Evolutionary conservation across 2,797 vertebrate genomes (phyloP).

Genomic region (Acridotheres tristis): DNA sequence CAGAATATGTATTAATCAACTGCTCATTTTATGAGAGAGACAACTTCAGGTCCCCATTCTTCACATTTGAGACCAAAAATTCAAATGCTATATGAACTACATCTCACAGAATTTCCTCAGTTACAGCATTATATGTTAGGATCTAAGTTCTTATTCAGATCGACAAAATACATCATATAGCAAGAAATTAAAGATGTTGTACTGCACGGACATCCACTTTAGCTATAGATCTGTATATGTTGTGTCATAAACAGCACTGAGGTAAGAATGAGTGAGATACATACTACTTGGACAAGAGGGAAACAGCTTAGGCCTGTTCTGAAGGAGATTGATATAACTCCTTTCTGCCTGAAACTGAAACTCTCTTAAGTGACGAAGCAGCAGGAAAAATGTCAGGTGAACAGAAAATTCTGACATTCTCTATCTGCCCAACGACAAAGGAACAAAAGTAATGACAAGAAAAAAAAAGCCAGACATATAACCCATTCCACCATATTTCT

Average conservation of each 20-base stretch:
- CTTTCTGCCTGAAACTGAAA: slow-evolving; percentile 30
- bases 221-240: neutral
- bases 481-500: neutral
- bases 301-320: neutral
- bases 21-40: neutral
- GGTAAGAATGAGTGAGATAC: neutral
- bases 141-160: neutral
- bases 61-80: neutral
- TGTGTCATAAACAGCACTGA: neutral
- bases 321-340: slow-evolving; percentile 58
- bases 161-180: neutral
- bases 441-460: neutral
- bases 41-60: neutral
- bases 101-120: neutral
- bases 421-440: neutral
- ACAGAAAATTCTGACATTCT: neutral
- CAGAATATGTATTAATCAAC: neutral
- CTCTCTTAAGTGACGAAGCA: slow-evolving; percentile 2
- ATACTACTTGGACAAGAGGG: neutral
- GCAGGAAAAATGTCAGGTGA: slow-evolving; percentile 7
- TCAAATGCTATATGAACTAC: neutral
- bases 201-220: neutral
- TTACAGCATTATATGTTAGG: neutral
- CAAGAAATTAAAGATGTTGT: neutral
- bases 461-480: neutral